Evolutionary conservation across 2,797 vertebrate species (phyloP), one percentile per base, ranked within the genome.

Genomic region (Discoglossus pictus): DNA sequence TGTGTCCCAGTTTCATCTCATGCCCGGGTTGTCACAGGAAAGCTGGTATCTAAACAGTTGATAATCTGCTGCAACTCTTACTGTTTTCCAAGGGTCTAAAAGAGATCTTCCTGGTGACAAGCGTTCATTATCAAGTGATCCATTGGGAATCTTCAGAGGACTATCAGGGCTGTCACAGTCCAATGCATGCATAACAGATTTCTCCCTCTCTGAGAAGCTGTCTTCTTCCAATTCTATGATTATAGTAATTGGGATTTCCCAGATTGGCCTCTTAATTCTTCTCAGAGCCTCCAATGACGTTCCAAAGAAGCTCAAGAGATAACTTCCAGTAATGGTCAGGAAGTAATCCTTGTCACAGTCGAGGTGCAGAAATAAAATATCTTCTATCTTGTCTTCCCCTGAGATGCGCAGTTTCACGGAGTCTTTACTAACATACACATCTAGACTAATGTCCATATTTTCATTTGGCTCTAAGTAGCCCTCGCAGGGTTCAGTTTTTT

Each of bases 151-250:
- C 77, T 94, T 94, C 34, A 99, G 87, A 3, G 94, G 94, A 74
- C 78, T 86, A 61, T 93, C 95, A 1, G 85, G 82, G 25, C 84
- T 85, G 31, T 90, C 81, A 0, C 75, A 80, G 9, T 97, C 94
- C 73, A 79, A 79, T 68, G 90, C 78, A 58, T 79, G 93, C 70
- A 94, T 62, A 64, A 88, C 80, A 0, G 91, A 89, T 69, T 87
- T 93, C 82, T 98, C 95, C 97, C 98, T 94, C 81, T 98, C 94
- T 87, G 88, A 86, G 91, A 85, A 93, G 93, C 85, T 93, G 91
- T 99, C 95, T 87, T 98, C 96, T 89, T 92, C 97, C 95, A 99
- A 88, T 83, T 99, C 97, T 17, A 98, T 96, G 81, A 99, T 95
- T 72, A 95, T 97, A 74, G 93, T 96, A 78, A 98, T 85, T 9